Evolutionary conservation across 2,797 vertebrate genomes (phyloP), one percentile per base, ranked within the genome.

Genomic region (Myotis pilosus): DNA sequence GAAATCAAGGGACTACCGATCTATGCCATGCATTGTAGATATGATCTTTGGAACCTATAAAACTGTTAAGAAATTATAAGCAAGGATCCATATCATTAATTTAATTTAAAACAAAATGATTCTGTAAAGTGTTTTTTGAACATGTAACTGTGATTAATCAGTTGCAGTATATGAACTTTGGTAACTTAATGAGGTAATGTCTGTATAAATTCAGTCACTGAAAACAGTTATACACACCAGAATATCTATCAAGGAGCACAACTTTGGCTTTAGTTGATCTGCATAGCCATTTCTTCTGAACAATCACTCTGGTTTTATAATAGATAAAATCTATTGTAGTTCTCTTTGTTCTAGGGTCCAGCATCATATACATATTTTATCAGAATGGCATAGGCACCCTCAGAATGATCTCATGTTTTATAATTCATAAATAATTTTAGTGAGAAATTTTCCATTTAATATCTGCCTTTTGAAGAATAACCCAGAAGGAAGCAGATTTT

Each of bases 361-460:
- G 38, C 25, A 16, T 53, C 36, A 83, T 41, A 19, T 55, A 36
- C 13, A 36, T 62, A 30, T 87, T 90, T 88, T 87, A 88, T 91
- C n/a, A 71, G 47, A 72, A 92, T 88, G 36, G 5, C 23, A 72
- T 66, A 51, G 25, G 68, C 83, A 57, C 20, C 36, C 51, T 85
- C 25, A 49, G 25, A 91, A 71, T 68, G 84, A 81, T 87, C 90
- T 92, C 71, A 87, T 79, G 28, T 74, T 66, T 53, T 92, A 49
- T 23, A 92, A 66, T 85, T 76, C 22, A 91, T 80, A 75, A 84
- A 90, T 96, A 68, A 75, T 87, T 84, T 79, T 53, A 66, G 5
- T 68, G 44, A 82, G 36, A 69, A 74, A 9, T 33, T 62, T 91
- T 85, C 78, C 17, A n/a, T 68, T 84, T 62, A 71, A 36, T 22